Evolutionary conservation across 2,888 invertebrate species (phyloP).

Genomic region (Zonitis immaculata): DNA sequence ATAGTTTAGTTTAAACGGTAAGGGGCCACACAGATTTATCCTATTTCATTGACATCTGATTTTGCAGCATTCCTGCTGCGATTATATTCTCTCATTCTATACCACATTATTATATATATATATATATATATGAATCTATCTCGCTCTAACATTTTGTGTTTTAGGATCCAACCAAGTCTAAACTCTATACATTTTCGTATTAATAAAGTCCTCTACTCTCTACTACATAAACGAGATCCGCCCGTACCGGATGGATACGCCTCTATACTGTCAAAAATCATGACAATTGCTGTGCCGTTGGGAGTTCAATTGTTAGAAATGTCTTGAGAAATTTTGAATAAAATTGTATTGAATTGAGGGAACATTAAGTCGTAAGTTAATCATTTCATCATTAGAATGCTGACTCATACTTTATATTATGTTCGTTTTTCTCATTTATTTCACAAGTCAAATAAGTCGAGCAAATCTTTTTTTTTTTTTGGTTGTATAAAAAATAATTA

Average conservation of each 20-base stretch:
- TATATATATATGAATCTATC: not conserved
- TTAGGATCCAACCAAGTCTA: not conserved
- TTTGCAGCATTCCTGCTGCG: slow-evolving; percentile 23
- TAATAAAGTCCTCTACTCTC: slow-evolving; percentile 25
- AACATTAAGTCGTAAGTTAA: not conserved
- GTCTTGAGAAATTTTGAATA: not conserved
- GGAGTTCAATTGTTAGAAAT: not conserved
- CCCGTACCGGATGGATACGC: slow-evolving; percentile 1
- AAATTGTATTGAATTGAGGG: not conserved
- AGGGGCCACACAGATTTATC: slow-evolving; percentile 14
- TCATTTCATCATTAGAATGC: not conserved
- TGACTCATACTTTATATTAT: no score
- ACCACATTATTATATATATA: no score
- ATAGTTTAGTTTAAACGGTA: slow-evolving; percentile 21
- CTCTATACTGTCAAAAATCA: slow-evolving; percentile 2
- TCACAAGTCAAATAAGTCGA: no score
- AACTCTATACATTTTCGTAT: slow-evolving; percentile 21
- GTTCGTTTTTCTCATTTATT: no score
- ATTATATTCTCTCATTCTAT: slow-evolving; percentile 11
- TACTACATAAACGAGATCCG: slow-evolving; percentile 20
- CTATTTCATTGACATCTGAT: slow-evolving; percentile 16
- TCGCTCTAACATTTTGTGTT: not conserved
- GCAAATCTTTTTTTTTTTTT: no score
- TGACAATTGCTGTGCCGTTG: not conserved
- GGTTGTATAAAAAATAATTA: no score